These are phyloP conservation scores for Serranus cabrilla DNA, from an alignment of 2,797 vertebrate genomes.

Conservation along the genomic window DNA sequence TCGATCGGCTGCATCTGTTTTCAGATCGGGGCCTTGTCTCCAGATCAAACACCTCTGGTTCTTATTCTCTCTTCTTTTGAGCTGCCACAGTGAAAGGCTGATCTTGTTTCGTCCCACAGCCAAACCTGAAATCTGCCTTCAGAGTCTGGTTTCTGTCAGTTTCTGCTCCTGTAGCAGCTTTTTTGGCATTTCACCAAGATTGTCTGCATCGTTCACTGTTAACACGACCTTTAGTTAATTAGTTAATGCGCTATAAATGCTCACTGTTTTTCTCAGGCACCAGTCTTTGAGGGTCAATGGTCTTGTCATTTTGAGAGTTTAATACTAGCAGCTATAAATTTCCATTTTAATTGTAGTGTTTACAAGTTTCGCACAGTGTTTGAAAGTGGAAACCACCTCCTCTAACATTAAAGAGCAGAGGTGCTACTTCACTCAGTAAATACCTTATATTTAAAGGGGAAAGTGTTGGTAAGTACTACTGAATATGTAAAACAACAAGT, in stretches of 20 bases:
- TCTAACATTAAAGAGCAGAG: not conserved
- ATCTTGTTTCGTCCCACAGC: constrained; percentile 10
- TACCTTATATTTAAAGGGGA: not conserved
- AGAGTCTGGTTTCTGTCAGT: constrained; percentile 22
- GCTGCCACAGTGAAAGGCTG: constrained; percentile 39
- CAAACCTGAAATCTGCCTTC: constrained; percentile 8
- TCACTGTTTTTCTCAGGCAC: constrained; percentile 27
- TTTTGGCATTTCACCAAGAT: constrained; percentile 29
- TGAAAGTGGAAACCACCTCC: not conserved
- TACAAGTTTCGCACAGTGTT: constrained; percentile 6
- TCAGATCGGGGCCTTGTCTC: constrained; percentile 45
- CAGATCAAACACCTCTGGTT: constrained; percentile 57
- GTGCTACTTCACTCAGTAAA: not conserved
- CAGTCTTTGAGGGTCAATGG: not conserved
- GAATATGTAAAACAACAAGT: not conserved
- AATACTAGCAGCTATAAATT: constrained; percentile 17
- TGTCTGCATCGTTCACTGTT: constrained; percentile 25
- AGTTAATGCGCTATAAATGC: constrained; percentile 24
- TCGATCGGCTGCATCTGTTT: constrained; percentile 47
- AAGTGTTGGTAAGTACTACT: not conserved
- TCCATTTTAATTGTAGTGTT: constrained; percentile 24
- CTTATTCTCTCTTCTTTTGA: constrained; percentile 23
- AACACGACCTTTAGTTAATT: constrained; percentile 42
- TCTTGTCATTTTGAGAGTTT: constrained; percentile 9
- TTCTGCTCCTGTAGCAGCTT: constrained; percentile 18